phyloP scores from a whole-genome alignment of 2,797 vertebrate species.

The Amniataba percoides region DNA sequence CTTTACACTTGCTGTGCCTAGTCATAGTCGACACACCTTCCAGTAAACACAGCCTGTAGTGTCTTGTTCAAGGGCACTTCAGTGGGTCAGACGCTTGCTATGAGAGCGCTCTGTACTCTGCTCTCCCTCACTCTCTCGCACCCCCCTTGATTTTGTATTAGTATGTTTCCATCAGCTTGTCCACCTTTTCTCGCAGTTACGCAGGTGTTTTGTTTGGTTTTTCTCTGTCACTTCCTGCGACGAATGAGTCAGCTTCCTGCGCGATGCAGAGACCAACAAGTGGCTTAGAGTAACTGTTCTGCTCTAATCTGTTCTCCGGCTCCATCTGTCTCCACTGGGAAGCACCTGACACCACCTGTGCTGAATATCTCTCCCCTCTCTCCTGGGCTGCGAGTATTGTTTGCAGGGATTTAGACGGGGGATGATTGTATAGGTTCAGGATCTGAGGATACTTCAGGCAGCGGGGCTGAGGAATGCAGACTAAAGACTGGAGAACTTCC shows the following conservation, averaged over 20 bases:
- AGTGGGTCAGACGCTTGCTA: constrained; percentile 4
- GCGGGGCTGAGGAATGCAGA: constrained; percentile 77
- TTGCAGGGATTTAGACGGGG: constrained; percentile 67
- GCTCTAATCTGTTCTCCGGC: constrained; percentile 67
- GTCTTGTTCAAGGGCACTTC: constrained; percentile 16
- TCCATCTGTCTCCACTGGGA: constrained; percentile 78
- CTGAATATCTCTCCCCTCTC: constrained; percentile 63
- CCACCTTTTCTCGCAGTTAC: constrained; percentile 42
- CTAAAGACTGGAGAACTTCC: constrained; percentile 80
- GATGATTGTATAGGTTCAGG: constrained; percentile 72
- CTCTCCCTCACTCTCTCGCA: background rate
- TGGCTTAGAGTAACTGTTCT: constrained; percentile 62
- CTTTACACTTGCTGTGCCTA: background rate
- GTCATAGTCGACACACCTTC: constrained; percentile 30
- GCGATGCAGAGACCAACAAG: constrained; percentile 50
- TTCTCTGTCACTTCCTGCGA: constrained; percentile 66
- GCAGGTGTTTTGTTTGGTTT: constrained; percentile 75
- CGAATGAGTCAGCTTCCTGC: constrained; percentile 77
- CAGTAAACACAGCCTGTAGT: constrained; percentile 41
- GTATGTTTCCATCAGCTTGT: constrained; percentile 36
- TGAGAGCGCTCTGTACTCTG: background rate
- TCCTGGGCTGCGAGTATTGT: constrained; percentile 72
- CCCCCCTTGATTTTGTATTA: background rate
- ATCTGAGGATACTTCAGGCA: constrained; percentile 74
- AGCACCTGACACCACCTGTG: constrained; percentile 83